Base-by-base conservation (phyloP, 2,888 invertebrate species). In the Caenorhabditis sp. region DNA sequence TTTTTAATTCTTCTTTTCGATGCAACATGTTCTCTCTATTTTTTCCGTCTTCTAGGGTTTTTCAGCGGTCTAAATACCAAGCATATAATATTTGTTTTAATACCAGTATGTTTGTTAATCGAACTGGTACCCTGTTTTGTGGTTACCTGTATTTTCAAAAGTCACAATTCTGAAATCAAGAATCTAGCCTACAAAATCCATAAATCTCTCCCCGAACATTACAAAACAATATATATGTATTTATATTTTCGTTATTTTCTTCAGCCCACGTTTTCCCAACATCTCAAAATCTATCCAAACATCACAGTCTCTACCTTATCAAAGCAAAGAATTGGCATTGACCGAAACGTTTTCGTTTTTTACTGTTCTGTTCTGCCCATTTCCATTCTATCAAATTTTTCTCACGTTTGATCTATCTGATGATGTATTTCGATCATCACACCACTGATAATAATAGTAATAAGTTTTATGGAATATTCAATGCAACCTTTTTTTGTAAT, bases 371-470 rank as follows among this genome's bases (percentile, higher is more conserved):
- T 52, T 52, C 4, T 21, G 52, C 17, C 31, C n/a, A n/a, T n/a
- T 36, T 36, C 10, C 5, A 10, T 43, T 43, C 43, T 43, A 17
- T 17, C 43, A 43, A 43, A 17, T 17, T 17, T 17, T 43, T 43
- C 43, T 43, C 43, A 43, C 43, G 43, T 43, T 43, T 43, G 43
- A 43, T 43, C 43, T 43, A 43, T 43, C 43, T 43, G 43, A 43
- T 43, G 43, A 43, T 43, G 3, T 43, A 17, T 43, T 43, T 43
- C 14, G 17, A 43, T 43, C 14, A 43, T 43, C 43, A 43, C 43
- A 43, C 43, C 43, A 43, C 43, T 43, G 43, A 43, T 43, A 43
- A 14, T 17, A 43, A 14, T 43, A n/a, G n/a, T n/a, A n/a, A n/a
- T n/a, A n/a, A n/a, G 4, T 31, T 31, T 31, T 10, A 31, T 31